Conservation (phyloP, 1,140 invertebrate species). For the Drosophila quadrilineata region DNA sequence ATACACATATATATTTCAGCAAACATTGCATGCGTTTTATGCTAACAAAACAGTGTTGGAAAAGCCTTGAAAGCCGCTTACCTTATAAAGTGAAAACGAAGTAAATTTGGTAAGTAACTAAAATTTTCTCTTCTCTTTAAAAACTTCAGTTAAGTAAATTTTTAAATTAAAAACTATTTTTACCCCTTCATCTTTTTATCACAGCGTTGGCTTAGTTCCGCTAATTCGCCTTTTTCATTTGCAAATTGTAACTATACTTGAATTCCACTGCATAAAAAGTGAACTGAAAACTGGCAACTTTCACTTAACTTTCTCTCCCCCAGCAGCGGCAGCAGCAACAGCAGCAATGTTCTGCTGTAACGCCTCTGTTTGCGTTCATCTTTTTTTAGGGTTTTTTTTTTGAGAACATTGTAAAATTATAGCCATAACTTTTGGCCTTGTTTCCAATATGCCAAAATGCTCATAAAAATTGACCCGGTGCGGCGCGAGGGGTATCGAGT, state of each 20-base stretch:
- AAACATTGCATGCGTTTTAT: too few relatives aligned
- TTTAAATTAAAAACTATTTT: too few relatives aligned
- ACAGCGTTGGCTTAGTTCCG: too few relatives aligned
- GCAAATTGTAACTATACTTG: neutral
- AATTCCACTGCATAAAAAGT: neutral
- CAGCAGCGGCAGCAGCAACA: too few relatives aligned
- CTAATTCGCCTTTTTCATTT: too few relatives aligned
- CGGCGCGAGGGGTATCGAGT: slow-evolving; percentile 21
- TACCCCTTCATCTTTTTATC: too few relatives aligned
- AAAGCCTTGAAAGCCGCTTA: too few relatives aligned
- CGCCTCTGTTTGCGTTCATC: slow-evolving; percentile 39
- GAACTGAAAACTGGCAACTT: neutral
- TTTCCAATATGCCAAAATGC: slow-evolving; percentile 76
- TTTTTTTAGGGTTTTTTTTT: too few relatives aligned
- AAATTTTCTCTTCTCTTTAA: too few relatives aligned
- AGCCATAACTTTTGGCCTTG: slow-evolving; percentile 73
- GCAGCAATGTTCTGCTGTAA: slow-evolving; percentile 15
- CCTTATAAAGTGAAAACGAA: too few relatives aligned
- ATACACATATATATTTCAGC: slow-evolving; percentile 50
- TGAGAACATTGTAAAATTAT: slow-evolving; percentile 60
- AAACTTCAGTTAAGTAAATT: too few relatives aligned
- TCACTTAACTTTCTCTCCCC: neutral
- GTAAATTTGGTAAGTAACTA: too few relatives aligned
- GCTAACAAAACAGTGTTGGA: neutral
- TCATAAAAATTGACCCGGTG: slow-evolving; percentile 75